A percentile compares a stretch with the other conserved stretches of the same genome.
These are phyloP conservation scores for Drosophila murphyi DNA, from an alignment of 1,140 invertebrate species.

Conservation along the genomic window DNA sequence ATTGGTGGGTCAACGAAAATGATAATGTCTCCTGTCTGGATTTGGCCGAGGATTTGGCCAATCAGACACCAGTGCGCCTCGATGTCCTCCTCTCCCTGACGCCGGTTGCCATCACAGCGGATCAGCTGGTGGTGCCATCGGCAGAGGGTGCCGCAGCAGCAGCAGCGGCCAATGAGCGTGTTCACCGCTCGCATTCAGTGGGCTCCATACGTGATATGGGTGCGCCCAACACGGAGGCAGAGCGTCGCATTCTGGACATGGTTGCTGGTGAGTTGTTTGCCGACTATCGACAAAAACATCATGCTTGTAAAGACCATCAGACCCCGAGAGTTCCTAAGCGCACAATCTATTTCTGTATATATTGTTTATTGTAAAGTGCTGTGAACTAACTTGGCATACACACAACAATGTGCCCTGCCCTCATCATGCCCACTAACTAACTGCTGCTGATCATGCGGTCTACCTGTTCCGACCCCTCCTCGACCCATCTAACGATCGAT, in stretches of 20 bases:
- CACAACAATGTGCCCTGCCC: conserved; percentile 45
- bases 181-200: conserved; percentile 87
- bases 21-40: conserved; percentile 93
- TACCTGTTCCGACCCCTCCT: conserved; percentile 24
- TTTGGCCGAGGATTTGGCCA: conserved; percentile 94
- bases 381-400: conserved; percentile 62
- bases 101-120: conserved; percentile 88
- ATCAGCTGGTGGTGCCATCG: conserved; percentile 88
- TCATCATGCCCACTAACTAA: conserved; percentile 30
- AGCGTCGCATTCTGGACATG: conserved; percentile 89
- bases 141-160: conserved; percentile 69
- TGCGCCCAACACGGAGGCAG: conserved; percentile 85
- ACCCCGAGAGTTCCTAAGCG: conserved; percentile 27
- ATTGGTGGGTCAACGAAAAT: conserved; percentile 97
- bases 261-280: conserved; percentile 86
- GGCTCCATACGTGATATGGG: conserved; percentile 88
- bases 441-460: conserved; percentile 44
- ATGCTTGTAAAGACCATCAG: conserved; percentile 29
- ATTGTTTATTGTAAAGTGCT: conserved; percentile 54
- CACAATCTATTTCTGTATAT: conserved; percentile 32
- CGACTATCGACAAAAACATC: conserved; percentile 10
- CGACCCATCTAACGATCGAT: conserved; percentile 13
- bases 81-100: conserved; percentile 94
- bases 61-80: conserved; percentile 94
- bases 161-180: conserved; percentile 66